A percentile compares a stretch with the other conserved stretches of the same genome.
Conservation (phyloP, 2,888 invertebrate genomes). For the Nipponacmea schrenckii region DNA sequence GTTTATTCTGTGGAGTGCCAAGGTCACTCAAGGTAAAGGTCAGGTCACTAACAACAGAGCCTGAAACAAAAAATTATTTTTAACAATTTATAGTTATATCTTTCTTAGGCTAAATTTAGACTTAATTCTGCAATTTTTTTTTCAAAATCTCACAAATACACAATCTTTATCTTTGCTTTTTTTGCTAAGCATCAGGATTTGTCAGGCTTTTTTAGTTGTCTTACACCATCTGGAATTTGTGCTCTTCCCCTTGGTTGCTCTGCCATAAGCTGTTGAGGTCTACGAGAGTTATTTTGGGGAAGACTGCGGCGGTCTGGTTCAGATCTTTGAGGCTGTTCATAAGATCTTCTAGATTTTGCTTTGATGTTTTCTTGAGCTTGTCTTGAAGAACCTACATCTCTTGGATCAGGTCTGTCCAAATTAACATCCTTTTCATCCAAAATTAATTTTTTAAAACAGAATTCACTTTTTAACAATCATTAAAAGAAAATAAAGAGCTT, state of each 20-base stretch:
- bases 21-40: constrained; percentile 1
- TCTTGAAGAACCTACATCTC: no score
- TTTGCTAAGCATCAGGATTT: no score
- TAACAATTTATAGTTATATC: not conserved
- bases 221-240: not conserved
- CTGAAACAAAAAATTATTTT: not conserved
- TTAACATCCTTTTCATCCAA: no score
- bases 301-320: constrained; percentile 1
- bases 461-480: not conserved
- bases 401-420: no score
- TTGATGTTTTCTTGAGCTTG: no score
- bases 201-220: no score
- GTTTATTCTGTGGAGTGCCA: not conserved
- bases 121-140: no score
- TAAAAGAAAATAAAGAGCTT: not conserved
- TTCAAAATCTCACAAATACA: no score
- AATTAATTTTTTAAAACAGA: not conserved
- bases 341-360: no score
- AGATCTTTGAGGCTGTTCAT: no score
- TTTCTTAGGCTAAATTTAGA: no score
- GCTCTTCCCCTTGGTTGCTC: constrained; percentile 18
- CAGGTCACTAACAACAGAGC: not conserved
- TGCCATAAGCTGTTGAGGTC: constrained; percentile 9
- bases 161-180: no score
- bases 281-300: not conserved